Conservation (phyloP, 2,797 vertebrate species). For the Sebastiscus tertius region DNA sequence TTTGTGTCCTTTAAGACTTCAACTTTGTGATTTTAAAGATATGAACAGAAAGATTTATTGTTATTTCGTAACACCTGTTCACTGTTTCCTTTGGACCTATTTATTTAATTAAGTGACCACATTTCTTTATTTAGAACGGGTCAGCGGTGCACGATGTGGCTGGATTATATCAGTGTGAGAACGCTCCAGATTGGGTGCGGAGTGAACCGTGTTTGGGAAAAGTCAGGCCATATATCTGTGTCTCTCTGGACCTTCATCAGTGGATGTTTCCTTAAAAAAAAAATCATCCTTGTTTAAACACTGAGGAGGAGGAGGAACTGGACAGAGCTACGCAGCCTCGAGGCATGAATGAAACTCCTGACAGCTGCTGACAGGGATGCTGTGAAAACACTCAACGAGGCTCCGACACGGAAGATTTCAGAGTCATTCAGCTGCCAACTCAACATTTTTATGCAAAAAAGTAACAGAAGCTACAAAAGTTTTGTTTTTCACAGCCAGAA, state of each 20-base stretch:
- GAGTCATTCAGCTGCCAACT: neutral
- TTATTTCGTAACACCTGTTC: slow-evolving; percentile 44
- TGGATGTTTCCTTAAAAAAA: slow-evolving; percentile 58
- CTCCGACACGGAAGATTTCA: neutral
- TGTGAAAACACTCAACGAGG: neutral
- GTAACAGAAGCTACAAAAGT: neutral
- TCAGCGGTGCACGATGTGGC: slow-evolving; percentile 18
- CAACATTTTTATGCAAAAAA: neutral
- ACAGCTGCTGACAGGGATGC: neutral
- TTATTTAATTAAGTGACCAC: slow-evolving; percentile 35
- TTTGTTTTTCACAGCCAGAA: neutral
- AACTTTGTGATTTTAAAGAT: neutral
- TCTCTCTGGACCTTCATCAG: slow-evolving; percentile 43
- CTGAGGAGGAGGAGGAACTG: slow-evolving; percentile 20
- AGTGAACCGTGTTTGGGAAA: slow-evolving; percentile 25
- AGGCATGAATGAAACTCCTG: slow-evolving; percentile 48
- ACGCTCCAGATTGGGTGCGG: slow-evolving; percentile 20
- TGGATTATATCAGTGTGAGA: slow-evolving; percentile 33
- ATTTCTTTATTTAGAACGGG: slow-evolving; percentile 34
- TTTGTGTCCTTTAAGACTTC: neutral
- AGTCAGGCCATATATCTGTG: slow-evolving; percentile 17
- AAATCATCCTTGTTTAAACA: slow-evolving; percentile 72
- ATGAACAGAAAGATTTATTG: neutral
- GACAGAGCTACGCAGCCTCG: slow-evolving; percentile 12
- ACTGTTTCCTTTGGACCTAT: slow-evolving; percentile 14